A percentile compares a stretch with the other conserved stretches of the same genome.
Evolutionary conservation across 2,113 vertebrate species (phyloP).

Genomic region (Riparia riparia): DNA sequence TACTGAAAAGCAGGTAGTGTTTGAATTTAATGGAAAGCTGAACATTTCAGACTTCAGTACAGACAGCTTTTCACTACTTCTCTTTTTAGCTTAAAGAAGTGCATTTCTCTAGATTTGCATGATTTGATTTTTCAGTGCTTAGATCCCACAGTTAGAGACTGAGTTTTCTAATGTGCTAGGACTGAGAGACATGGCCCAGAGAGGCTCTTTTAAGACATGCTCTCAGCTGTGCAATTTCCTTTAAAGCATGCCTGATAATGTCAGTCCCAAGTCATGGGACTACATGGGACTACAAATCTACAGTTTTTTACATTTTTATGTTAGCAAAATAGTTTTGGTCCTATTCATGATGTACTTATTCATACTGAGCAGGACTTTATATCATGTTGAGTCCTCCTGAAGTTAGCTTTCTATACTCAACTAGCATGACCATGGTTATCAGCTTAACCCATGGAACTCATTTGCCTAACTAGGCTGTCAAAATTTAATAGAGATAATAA

Average conservation of each 20-base stretch:
- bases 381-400: not conserved
- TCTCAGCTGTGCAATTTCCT: slow-evolving; percentile 1
- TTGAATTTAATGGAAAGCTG: not conserved
- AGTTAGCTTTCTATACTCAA: not conserved
- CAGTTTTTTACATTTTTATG: not conserved
- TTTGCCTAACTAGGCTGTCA: slow-evolving; percentile 12
- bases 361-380: not conserved
- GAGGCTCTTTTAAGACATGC: not conserved
- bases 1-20: not conserved
- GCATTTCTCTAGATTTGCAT: not conserved
- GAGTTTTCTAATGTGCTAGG: not conserved
- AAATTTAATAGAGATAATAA: not conserved
- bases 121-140: not conserved
- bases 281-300: no score
- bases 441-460: not conserved
- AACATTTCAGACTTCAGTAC: not conserved
- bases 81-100: not conserved
- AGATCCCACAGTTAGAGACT: not conserved
- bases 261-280: not conserved
- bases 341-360: not conserved
- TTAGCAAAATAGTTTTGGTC: not conserved
- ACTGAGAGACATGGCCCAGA: not conserved
- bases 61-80: not conserved
- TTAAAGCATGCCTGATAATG: slow-evolving; percentile 39
- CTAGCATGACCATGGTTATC: not conserved